phyloP scores from a whole-genome alignment of 37 sponge, comb jelly and placozoan genomes.

The Halichondria panicea region DNA sequence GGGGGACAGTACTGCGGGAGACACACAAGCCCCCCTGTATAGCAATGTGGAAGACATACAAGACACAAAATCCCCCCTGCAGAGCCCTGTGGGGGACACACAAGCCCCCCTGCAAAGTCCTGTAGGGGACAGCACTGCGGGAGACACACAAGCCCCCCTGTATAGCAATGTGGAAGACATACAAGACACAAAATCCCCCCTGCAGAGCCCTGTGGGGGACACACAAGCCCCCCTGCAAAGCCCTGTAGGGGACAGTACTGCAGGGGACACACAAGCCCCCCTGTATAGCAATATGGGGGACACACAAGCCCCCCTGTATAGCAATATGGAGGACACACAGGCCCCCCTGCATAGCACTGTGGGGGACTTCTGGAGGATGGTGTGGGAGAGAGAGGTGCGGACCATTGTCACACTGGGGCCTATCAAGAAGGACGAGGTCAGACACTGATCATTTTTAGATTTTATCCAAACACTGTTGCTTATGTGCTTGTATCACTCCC shows the following conservation, averaged over 20 bases:
- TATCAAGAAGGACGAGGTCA: constrained; percentile 28
- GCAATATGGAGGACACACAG: constrained; percentile 24
- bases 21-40: no score
- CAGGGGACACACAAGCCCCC: constrained; percentile 35
- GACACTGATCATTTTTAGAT: not conserved
- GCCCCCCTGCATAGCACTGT: constrained; percentile 26
- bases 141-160: constrained; percentile 40
- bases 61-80: constrained; percentile 35
- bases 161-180: constrained; percentile 9
- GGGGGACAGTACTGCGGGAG: no score
- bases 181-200: constrained; percentile 36
- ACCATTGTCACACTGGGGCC: constrained; percentile 60
- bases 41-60: constrained; percentile 21
- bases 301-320: constrained; percentile 40
- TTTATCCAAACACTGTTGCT: not conserved
- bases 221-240: constrained; percentile 39
- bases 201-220: constrained; percentile 3
- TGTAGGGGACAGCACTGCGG: no score
- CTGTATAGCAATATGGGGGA: constrained; percentile 6
- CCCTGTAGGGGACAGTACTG: no score
- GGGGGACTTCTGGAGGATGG: constrained; percentile 70
- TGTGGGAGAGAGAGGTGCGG: constrained; percentile 32
- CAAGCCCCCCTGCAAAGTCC: constrained; percentile 36
- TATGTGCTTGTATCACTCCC: not conserved
- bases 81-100: constrained; percentile 11